A percentile compares a stretch with the other conserved stretches of the same genome.
Conservation (phyloP, 2,113 vertebrate genomes). For the Oreocharis arfaki region DNA sequence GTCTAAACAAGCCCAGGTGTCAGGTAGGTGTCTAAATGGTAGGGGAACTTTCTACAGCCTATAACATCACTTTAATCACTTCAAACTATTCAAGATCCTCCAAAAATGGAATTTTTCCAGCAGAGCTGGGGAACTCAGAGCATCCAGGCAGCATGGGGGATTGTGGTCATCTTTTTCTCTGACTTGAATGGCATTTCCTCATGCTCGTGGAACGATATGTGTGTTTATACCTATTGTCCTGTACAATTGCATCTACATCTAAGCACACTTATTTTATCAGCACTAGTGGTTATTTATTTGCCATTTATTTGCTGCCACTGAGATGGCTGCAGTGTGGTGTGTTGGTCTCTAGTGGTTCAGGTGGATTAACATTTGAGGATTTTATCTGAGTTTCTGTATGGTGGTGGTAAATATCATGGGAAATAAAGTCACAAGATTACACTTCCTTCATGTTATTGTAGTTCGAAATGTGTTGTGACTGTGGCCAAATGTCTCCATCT, state of each 20-base stretch:
- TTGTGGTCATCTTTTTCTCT: neutral
- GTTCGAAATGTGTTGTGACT: slow-evolving; percentile 48
- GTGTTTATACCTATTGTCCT: neutral
- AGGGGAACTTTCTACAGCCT: neutral
- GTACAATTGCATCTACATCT: neutral
- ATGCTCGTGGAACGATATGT: neutral
- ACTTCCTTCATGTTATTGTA: slow-evolving; percentile 17
- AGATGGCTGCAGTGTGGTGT: neutral
- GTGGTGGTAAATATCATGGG: neutral
- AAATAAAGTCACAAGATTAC: slow-evolving; percentile 37
- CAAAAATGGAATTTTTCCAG: neutral
- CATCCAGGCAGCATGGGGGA: neutral
- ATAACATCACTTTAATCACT: neutral
- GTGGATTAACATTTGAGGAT: neutral
- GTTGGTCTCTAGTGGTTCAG: neutral
- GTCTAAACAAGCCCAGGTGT: neutral
- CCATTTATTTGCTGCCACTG: neutral
- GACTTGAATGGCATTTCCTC: neutral
- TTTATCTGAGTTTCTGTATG: slow-evolving; percentile 38
- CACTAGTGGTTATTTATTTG: neutral
- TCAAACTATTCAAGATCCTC: neutral
- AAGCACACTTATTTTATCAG: neutral
- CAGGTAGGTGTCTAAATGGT: neutral
- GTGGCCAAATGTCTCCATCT: slow-evolving; percentile 55
- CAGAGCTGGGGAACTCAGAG: neutral